Percentiles rank a stretch among this genome's conserved stretches.
Evolutionary conservation across 2,113 vertebrate genomes (phyloP).

Genomic region (Apaloderma vittatum): DNA sequence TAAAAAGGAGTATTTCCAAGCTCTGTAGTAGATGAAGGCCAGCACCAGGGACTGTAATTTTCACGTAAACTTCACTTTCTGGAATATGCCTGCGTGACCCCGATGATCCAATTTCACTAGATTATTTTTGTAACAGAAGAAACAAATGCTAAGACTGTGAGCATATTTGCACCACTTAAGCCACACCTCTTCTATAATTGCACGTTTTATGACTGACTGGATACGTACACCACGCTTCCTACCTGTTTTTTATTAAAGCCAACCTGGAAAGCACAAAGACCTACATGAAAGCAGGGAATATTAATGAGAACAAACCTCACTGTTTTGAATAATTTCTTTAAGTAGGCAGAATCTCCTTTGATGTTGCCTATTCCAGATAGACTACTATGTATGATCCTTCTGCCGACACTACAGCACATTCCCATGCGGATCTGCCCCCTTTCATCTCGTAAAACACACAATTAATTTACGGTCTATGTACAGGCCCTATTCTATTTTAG

Average conservation of each 20-base stretch:
- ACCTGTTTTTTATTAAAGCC: not conserved
- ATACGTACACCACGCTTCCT: not conserved
- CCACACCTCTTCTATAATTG: not conserved
- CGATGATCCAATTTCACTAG: not conserved
- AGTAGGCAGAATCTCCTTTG: not conserved
- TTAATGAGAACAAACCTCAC: not conserved
- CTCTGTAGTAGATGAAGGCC: fast-evolving
- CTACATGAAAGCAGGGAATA: not conserved
- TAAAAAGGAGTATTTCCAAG: not conserved
- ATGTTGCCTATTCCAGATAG: not conserved
- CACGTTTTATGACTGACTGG: not conserved
- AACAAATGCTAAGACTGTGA: not conserved
- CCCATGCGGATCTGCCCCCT: not conserved
- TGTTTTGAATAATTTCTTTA: not conserved
- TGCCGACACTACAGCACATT: not conserved
- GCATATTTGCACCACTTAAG: fast-evolving
- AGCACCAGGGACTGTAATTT: not conserved
- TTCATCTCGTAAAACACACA: not conserved
- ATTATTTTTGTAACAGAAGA: not conserved
- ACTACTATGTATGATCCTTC: fast-evolving
- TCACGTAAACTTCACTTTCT: fast-evolving
- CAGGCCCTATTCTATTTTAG: not conserved
- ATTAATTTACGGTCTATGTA: not conserved
- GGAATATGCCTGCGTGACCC: not conserved
- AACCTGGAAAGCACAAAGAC: not conserved